Evolutionary conservation across 2,113 vertebrate genomes (phyloP).

Genomic region (Serilophus lunatus): DNA sequence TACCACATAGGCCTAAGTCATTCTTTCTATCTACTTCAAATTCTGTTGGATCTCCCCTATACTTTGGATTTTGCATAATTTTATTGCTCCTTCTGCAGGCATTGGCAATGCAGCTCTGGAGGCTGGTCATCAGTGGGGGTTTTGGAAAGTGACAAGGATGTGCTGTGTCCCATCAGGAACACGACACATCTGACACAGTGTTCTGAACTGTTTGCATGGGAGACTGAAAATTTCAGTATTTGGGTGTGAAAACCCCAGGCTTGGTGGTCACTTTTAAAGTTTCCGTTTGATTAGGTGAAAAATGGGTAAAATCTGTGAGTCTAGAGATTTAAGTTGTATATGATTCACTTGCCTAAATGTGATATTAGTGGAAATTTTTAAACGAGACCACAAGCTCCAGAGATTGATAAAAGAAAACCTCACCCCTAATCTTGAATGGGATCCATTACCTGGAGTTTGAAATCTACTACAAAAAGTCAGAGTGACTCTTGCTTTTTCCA

Average conservation of each 20-base stretch:
- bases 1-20: background rate
- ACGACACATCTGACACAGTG: fast-evolving
- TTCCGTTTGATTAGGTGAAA: background rate
- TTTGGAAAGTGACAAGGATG: background rate
- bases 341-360: background rate
- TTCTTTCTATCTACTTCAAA: background rate
- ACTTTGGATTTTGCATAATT: background rate
- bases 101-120: background rate
- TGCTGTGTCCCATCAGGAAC: background rate
- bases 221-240: background rate
- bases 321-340: background rate
- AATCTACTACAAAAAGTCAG: background rate
- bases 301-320: background rate
- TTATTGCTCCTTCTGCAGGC: background rate
- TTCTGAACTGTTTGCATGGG: background rate
- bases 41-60: background rate
- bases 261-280: background rate
- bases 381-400: background rate
- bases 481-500: background rate
- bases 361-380: background rate
- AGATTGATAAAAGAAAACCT: background rate
- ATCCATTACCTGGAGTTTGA: background rate
- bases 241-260: background rate
- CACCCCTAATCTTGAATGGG: background rate
- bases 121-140: background rate